A percentile compares a stretch with the other conserved stretches of the same genome.
phyloP scores from a whole-genome alignment of 1,140 invertebrate species.

The Venustaconcha ellipsiformis region DNA sequence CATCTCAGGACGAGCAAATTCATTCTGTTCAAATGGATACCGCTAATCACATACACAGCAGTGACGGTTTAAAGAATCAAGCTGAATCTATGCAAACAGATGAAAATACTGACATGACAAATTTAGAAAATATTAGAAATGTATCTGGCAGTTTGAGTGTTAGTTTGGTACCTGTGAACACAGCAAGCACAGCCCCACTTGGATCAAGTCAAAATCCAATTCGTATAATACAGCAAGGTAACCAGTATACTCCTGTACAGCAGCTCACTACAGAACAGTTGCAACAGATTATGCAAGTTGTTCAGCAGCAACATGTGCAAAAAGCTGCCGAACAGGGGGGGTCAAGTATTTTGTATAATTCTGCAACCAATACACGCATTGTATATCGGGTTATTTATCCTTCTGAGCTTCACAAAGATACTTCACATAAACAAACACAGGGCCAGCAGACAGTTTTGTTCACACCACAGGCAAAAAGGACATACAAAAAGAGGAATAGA shows the following conservation, averaged over 20 bases:
- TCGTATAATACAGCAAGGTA: constrained; percentile 76
- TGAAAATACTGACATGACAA: background rate
- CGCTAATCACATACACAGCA: constrained; percentile 1
- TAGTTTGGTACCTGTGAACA: constrained; percentile 50
- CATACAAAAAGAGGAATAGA: constrained; percentile 51
- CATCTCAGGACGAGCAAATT: constrained; percentile 6
- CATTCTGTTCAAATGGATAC: background rate
- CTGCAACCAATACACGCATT: constrained; percentile 74
- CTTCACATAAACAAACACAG: constrained; percentile 27
- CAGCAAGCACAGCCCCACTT: constrained; percentile 69
- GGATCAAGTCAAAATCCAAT: constrained; percentile 77
- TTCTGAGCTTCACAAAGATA: constrained; percentile 64
- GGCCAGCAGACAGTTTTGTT: constrained; percentile 34
- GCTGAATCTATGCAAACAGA: background rate
- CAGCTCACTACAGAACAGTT: constrained; percentile 74
- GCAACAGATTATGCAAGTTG: constrained; percentile 75
- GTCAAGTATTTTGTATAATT: constrained; percentile 73
- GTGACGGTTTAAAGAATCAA: too few relatives aligned
- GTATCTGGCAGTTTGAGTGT: constrained; percentile 13
- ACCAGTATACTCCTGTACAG: constrained; percentile 74
- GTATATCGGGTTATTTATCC: constrained; percentile 73
- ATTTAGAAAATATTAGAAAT: background rate
- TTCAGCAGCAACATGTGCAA: constrained; percentile 72
- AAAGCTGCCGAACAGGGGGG: constrained; percentile 63
- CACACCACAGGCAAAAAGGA: constrained; percentile 35